phyloP scores from a whole-genome alignment of 1,140 invertebrate genomes.

The Tenebrio molitor region DNA sequence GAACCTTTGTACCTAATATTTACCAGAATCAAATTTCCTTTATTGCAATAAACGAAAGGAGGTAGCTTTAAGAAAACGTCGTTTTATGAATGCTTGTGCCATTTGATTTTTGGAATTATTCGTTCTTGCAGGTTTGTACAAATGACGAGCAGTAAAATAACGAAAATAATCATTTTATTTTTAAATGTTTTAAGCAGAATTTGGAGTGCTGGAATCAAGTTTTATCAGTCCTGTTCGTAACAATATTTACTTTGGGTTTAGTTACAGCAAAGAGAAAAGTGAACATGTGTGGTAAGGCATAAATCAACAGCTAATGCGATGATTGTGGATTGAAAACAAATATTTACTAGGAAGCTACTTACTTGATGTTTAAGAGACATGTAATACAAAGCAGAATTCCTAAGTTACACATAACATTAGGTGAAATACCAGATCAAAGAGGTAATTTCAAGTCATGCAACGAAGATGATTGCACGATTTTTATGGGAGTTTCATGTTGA shows the following conservation, averaged over 20 bases:
- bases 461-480: background rate
- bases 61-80: too few species aligned
- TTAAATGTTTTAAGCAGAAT: slow-evolving; percentile 15
- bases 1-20: too few species aligned
- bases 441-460: background rate
- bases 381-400: background rate
- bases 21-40: too few species aligned
- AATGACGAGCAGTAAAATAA: too few species aligned
- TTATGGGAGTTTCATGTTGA: background rate
- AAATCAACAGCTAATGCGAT: slow-evolving; percentile 37
- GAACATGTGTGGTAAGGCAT: slow-evolving; percentile 35
- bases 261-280: slow-evolving; percentile 23
- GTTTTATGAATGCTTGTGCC: too few species aligned
- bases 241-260: slow-evolving; percentile 36
- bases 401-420: background rate
- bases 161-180: slow-evolving; percentile 3
- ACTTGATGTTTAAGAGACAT: slow-evolving; percentile 30
- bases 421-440: slow-evolving; percentile 25
- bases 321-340: slow-evolving; percentile 30
- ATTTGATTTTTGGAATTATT: too few species aligned
- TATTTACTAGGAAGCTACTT: slow-evolving; percentile 38
- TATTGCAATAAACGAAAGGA: too few species aligned
- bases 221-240: slow-evolving; percentile 27
- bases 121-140: too few species aligned
- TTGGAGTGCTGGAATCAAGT: background rate